Evolutionary conservation across 2,113 vertebrate species (phyloP), one percentile per base, ranked within the genome.

Genomic region (Periophthalmodon schlosseri): DNA sequence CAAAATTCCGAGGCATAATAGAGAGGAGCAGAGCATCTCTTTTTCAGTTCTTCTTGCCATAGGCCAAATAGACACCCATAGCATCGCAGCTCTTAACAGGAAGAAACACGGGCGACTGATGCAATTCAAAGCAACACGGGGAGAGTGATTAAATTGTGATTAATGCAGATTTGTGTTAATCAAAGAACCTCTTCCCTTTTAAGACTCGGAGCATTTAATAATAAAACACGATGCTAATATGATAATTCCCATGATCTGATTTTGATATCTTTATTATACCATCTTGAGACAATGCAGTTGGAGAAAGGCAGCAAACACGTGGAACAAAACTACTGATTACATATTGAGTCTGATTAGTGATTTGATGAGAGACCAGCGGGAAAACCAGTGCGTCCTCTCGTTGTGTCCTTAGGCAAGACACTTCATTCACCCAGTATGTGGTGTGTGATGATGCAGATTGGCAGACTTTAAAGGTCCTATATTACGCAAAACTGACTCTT

Each of bases 111-210:
- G 47, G 60, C 8, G 65, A 15, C 57, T 90, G 88, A 90, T 87
- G 89, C 82, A 92, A 92, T 66, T 44, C 60, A 64, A 73, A 68
- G 86, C 72, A 90, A 88, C 33, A 20, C 23, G 61, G 44, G 77
- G 54, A 56, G 68, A 65, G 74, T 90, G 84, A 93, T 92, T 91
- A 79, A 85, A 84, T 67, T 84, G 68, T 85, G 76, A 92, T 91
- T 79, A 89, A 89, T 90, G 83, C 81, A 85, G 75, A 87, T 87
- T 87, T 82, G 34, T 84, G 84, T 88, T 91, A 85, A 89, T 91
- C 76, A 85, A 88, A 89, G 77, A 78, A 84, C 74, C 68, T 73
- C 73, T 80, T 81, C 67, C 70, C 61, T 78, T 74, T 80, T 49
- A 76, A 85, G 69, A 78, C 46, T 72, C 57, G 83, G 79, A 82